phyloP scores from a whole-genome alignment of 2,113 vertebrate genomes.

The Pogonocichla stellata region DNA sequence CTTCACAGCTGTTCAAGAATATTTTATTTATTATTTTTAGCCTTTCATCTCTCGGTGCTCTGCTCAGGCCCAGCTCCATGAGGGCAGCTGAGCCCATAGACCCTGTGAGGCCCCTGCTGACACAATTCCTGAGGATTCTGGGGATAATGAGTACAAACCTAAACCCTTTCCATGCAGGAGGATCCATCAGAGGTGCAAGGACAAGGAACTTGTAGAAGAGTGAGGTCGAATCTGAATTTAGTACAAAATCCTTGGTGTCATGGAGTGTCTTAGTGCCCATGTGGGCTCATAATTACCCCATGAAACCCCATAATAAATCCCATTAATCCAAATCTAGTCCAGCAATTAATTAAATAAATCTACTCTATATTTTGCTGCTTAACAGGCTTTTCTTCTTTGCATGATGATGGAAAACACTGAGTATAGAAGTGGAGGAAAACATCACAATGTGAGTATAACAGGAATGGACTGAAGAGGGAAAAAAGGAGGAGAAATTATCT shows the following conservation, averaged over 20 bases:
- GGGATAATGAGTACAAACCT: not conserved
- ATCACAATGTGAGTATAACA: not conserved
- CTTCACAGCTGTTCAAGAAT: not conserved
- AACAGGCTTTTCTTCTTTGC: not conserved
- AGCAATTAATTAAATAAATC: not conserved
- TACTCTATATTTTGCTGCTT: not conserved
- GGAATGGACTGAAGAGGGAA: not conserved
- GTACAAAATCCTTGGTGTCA: not conserved
- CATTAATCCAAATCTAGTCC: not conserved
- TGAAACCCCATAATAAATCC: not conserved
- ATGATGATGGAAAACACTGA: not conserved
- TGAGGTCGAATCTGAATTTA: not conserved
- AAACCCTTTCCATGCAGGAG: not conserved
- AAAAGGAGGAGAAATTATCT: not conserved
- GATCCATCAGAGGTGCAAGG: not conserved
- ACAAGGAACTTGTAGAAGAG: not conserved
- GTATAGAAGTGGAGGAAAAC: not conserved
- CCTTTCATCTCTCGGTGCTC: not conserved
- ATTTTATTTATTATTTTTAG: not conserved
- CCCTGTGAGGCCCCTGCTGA: not conserved
- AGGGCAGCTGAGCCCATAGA: not conserved
- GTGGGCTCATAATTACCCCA: not conserved
- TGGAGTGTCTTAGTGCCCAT: not conserved
- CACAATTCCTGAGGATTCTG: not conserved
- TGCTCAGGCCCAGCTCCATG: not conserved